phyloP scores from a whole-genome alignment of 2,888 invertebrate genomes.

The Scaptomyza reducta region DNA sequence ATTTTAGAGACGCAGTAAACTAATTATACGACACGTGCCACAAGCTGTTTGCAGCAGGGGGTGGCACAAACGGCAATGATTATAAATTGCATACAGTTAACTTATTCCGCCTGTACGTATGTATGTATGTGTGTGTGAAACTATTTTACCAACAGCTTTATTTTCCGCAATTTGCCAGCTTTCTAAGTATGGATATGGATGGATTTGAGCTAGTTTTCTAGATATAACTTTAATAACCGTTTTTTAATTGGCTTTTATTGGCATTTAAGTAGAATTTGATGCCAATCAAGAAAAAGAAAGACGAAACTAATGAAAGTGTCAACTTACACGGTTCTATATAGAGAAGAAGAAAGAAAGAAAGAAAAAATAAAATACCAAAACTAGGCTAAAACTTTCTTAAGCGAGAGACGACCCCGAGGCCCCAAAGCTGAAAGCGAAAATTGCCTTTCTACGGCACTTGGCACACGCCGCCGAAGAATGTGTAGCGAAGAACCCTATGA shows the following conservation, averaged over 20 bases:
- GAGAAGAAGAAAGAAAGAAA: conserved; percentile 25
- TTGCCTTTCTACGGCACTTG: conserved; percentile 41
- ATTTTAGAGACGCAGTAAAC: conserved; percentile 50
- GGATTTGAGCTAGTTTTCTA: conserved; percentile 70
- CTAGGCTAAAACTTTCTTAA: conserved; percentile 59
- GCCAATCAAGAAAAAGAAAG: conserved; percentile 41
- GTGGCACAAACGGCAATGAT: conserved; percentile 17
- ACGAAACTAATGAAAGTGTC: conserved; percentile 60
- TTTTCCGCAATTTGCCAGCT: conserved; percentile 58
- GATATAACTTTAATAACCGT: conserved; percentile 61
- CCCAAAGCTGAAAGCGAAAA: conserved; percentile 64
- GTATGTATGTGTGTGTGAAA: too few relatives aligned
- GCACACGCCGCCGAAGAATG: conserved; percentile 42
- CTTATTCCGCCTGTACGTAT: not conserved
- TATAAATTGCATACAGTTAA: conserved; percentile 59
- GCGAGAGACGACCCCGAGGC: conserved; percentile 17
- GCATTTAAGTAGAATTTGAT: conserved; percentile 74
- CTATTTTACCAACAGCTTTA: conserved; percentile 45
- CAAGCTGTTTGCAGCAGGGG: conserved; percentile 5
- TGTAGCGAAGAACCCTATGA: conserved; percentile 26
- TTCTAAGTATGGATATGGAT: conserved; percentile 59
- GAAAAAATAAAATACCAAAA: conserved; percentile 6
- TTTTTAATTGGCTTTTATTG: conserved; percentile 74
- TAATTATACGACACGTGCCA: conserved; percentile 63
- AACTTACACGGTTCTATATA: conserved; percentile 11